Evolutionary conservation across 2,113 vertebrate genomes (phyloP).

Genomic region (Uria aalge): DNA sequence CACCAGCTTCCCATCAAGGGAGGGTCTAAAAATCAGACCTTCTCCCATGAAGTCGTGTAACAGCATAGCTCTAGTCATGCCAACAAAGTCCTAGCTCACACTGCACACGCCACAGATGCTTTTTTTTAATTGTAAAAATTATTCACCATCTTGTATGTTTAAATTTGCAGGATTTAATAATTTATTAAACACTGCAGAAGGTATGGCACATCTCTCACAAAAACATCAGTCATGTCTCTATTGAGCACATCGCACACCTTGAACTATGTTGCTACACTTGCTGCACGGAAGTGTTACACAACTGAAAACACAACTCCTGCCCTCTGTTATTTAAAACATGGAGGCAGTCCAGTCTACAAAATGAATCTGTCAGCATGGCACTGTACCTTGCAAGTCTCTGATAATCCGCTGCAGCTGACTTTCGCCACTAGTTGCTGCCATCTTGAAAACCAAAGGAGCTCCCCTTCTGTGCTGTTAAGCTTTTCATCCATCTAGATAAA

Average conservation of each 20-base stretch:
- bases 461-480: not conserved
- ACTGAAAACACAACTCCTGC: not conserved
- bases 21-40: not conserved
- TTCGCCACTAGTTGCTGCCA: slow-evolving; percentile 82
- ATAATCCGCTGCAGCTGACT: slow-evolving; percentile 94
- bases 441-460: slow-evolving; percentile 33
- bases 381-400: slow-evolving; percentile 88
- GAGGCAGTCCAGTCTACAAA: not conserved
- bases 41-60: not conserved
- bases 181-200: not conserved
- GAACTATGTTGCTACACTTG: not conserved
- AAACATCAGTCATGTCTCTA: not conserved
- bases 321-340: not conserved
- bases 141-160: not conserved
- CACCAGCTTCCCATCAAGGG: not conserved
- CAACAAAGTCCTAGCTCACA: not conserved
- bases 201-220: not conserved
- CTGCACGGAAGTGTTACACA: not conserved
- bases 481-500: slow-evolving; percentile 7
- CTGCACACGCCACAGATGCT: too few relatives aligned
- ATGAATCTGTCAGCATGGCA: not conserved
- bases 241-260: not conserved
- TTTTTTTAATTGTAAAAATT: not conserved
- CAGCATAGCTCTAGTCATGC: not conserved
- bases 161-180: not conserved